Conservation (phyloP, 2,888 invertebrate genomes). For the Trachelus stipa region DNA sequence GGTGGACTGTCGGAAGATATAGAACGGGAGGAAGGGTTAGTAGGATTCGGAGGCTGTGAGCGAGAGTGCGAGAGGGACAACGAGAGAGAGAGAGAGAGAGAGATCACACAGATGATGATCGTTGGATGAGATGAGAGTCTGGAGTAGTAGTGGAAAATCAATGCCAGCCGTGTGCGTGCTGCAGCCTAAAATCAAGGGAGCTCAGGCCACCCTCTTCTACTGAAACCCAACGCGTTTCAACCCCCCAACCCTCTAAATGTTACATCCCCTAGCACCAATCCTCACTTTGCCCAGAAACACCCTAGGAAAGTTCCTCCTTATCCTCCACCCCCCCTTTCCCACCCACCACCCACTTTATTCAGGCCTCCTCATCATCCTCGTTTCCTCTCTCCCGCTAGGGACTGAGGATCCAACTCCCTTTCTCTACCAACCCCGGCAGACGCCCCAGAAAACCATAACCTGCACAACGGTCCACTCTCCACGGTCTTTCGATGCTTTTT, state of each 20-base stretch:
- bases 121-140: neutral
- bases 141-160: slow-evolving; percentile 51
- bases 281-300: no score
- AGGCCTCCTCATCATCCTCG: neutral
- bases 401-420: neutral
- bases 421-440: slow-evolving; percentile 29
- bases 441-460: slow-evolving; percentile 57
- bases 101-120: neutral
- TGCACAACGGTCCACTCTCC: slow-evolving; percentile 48
- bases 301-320: no score
- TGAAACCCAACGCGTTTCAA: slow-evolving; percentile 10
- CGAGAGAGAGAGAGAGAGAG: slow-evolving; percentile 12
- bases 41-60: slow-evolving; percentile 17
- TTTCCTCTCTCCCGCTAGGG: slow-evolving; percentile 12
- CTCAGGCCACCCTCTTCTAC: slow-evolving; percentile 30
- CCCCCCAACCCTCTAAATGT: slow-evolving; percentile 21
- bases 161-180: slow-evolving; percentile 47
- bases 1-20: slow-evolving; percentile 27
- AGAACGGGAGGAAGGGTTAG: slow-evolving; percentile 31
- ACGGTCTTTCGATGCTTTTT: neutral
- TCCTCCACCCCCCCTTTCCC: no score
- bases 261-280: neutral
- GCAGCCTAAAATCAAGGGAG: slow-evolving; percentile 49
- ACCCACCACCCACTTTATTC: neutral
- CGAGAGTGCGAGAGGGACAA: slow-evolving; percentile 21